phyloP scores from a whole-genome alignment of 2,888 invertebrate species.

The Phaedon cochleariae region DNA sequence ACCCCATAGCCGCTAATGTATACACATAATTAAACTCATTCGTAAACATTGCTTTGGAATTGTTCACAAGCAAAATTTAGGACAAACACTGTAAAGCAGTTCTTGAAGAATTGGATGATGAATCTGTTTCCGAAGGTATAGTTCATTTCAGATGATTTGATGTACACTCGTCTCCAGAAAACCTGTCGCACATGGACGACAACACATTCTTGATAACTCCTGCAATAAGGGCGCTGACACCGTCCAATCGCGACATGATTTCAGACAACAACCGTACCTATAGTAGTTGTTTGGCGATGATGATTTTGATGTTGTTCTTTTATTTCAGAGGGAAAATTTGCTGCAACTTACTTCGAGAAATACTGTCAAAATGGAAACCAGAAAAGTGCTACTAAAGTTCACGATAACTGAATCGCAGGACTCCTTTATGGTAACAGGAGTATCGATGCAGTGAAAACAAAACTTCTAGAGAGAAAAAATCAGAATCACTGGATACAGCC shows the following conservation, averaged over 20 bases:
- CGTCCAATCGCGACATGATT: not conserved
- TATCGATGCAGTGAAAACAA: not conserved
- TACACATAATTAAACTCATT: not conserved
- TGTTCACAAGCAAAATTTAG: not conserved
- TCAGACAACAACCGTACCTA: too few species aligned
- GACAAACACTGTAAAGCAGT: not conserved
- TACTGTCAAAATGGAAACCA: not conserved
- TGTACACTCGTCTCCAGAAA: not conserved
- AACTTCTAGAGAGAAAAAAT: not conserved
- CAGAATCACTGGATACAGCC: conserved; percentile 3
- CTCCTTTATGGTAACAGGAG: conserved; percentile 7
- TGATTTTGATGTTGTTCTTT: not conserved
- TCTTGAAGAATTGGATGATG: not conserved
- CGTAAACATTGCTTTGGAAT: not conserved
- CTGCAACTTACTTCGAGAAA: not conserved
- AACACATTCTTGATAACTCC: too few species aligned
- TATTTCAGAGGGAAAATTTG: conserved; percentile 7
- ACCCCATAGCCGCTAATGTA: not conserved
- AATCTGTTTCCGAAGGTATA: not conserved
- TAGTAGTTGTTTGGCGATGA: not conserved
- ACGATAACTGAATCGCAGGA: conserved; percentile 7
- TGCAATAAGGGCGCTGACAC: too few species aligned
- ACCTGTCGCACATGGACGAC: not conserved
- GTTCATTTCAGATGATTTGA: not conserved
- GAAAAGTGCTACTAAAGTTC: not conserved